Conservation (phyloP, 2,113 vertebrate genomes). For the Barbus barbus region DNA sequence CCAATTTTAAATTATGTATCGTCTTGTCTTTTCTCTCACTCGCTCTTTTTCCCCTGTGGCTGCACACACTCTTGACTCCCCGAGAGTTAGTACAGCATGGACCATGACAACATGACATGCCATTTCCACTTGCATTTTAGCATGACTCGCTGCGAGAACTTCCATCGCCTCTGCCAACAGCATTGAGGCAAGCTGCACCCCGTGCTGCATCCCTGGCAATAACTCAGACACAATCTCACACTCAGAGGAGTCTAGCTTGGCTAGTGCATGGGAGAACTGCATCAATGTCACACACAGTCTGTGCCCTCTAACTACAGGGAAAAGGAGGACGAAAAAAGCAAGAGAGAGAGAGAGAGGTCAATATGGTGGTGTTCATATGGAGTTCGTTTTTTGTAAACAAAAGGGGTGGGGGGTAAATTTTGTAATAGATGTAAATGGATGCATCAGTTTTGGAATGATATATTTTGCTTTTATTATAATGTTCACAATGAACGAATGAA, state of each 20-base stretch:
- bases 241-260: slow-evolving; percentile 68
- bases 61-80: slow-evolving; percentile 66
- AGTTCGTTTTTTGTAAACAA: slow-evolving; percentile 16
- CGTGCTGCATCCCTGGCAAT: slow-evolving; percentile 74
- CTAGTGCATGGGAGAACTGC: slow-evolving; percentile 59
- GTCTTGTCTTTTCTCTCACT: slow-evolving; percentile 2
- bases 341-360: slow-evolving; percentile 47
- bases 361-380: slow-evolving; percentile 11
- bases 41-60: slow-evolving; percentile 19
- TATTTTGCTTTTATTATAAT: background rate
- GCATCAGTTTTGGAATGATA: background rate
- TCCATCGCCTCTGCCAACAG: slow-evolving; percentile 74
- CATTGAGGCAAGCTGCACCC: slow-evolving; percentile 68
- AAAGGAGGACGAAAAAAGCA: slow-evolving; percentile 43
- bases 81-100: slow-evolving; percentile 71
- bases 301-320: slow-evolving; percentile 55
- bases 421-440: background rate
- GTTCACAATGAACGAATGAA: too few relatives aligned
- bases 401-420: background rate
- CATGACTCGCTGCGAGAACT: slow-evolving; percentile 77
- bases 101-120: slow-evolving; percentile 79
- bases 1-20: too few relatives aligned
- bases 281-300: slow-evolving; percentile 62
- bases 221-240: slow-evolving; percentile 68
- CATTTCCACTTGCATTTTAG: slow-evolving; percentile 79